Conservation (phyloP, 2,113 vertebrate species). For the Pseudorasbora parva region DNA sequence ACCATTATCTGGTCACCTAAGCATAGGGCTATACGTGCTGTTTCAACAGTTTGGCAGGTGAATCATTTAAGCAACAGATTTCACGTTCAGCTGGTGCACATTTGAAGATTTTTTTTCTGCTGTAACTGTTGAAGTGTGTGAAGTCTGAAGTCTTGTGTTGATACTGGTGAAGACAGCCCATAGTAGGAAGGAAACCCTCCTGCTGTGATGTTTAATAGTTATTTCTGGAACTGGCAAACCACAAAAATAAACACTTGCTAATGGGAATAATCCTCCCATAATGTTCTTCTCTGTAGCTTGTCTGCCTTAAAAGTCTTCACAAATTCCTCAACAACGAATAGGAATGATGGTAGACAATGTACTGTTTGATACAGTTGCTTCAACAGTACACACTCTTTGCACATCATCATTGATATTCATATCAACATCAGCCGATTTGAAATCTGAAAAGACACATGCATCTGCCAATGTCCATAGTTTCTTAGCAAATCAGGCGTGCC, state of each 20-base stretch:
- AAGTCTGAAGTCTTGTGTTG: constrained; percentile 14
- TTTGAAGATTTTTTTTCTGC: neutral
- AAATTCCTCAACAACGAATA: neutral
- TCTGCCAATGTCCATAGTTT: constrained; percentile 10
- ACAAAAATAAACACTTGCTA: constrained; percentile 28
- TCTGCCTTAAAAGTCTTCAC: neutral
- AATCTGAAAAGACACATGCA: neutral
- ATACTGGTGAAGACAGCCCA: constrained; percentile 18
- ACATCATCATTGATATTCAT: neutral
- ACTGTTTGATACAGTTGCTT: neutral
- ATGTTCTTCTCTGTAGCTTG: constrained; percentile 8
- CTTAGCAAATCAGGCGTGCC: constrained; percentile 17
- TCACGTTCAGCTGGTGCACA: neutral
- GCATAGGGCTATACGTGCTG: neutral
- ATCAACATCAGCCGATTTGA: neutral
- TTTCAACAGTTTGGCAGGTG: neutral
- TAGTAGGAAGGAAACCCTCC: constrained; percentile 29
- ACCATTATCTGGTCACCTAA: neutral
- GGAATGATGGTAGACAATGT: neutral
- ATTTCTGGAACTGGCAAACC: constrained; percentile 35
- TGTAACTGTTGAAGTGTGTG: neutral
- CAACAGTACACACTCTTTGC: neutral
- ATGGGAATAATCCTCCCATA: constrained; percentile 22
- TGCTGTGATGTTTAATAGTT: constrained; percentile 36
- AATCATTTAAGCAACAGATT: neutral